Base-by-base conservation (phyloP, 2,888 invertebrate genomes). In the Cantharis lateralis region DNA sequence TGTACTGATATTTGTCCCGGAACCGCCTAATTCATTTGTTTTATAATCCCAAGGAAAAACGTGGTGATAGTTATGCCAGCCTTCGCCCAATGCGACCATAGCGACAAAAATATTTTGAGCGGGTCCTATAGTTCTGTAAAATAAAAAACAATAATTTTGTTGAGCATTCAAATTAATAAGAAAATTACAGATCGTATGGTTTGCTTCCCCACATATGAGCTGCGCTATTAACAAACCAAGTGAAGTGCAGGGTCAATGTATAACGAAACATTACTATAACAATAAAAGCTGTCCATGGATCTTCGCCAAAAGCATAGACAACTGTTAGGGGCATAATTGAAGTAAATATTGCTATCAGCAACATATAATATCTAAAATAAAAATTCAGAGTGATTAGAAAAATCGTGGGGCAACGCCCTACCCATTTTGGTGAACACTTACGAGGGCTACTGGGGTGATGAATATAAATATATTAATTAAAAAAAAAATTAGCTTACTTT, bases 61-160 rank as follows among this genome's bases (percentile, higher is more conserved):
- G 88, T 97, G 97, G 87, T 97, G 97, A 88, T 96, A 97, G 89
- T 97, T 97, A 89, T 97, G 97, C 95, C 96, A 98, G 3, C 97
- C 97, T 87, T 96, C 96, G 0, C 96, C 96, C 88, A 95, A 90
- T 0, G 95, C 93, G 18, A 93, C 84, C 0, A 94, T 83, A 0
- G 95, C 92, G 0, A 97, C 96, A 0, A 90, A 88, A 81, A 91
- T 90, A 86, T 95, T 96, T 88, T 97, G 94, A 0, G 91, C 89
- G 0, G 97, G 96, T 86, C 92, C 94, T 83, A 97, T 94, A 85
- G n/a, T 0, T 24, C 20, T 20, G 20, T 5, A 20, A 20, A 20
- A 20, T 20, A 5, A 20, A 20, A 5, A 20, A 20, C 7, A 20
- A 0, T 20, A 5, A 20, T 20, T 20, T 20, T 20, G 0, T 20